Evolutionary conservation across 2,797 vertebrate genomes (phyloP).

Genomic region (Coendou prehensilis): DNA sequence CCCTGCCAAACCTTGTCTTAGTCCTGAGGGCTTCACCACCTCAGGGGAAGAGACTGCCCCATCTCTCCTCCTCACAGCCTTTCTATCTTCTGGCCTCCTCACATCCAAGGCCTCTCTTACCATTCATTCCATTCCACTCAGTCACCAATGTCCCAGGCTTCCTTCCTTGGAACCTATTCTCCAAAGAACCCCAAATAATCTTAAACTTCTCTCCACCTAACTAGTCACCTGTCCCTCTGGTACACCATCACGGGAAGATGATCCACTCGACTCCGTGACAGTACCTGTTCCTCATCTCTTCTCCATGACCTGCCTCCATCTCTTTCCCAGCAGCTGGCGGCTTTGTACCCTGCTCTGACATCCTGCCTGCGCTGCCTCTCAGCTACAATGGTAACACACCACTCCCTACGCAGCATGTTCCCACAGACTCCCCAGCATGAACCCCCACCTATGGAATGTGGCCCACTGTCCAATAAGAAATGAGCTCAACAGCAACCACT

Average conservation of each 20-base stretch:
- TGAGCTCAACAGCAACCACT: not conserved
- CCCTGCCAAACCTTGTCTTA: not conserved
- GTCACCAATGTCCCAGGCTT: not conserved
- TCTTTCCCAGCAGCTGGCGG: not conserved
- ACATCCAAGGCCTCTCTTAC: not conserved
- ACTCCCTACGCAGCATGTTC: too few species aligned
- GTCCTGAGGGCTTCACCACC: not conserved
- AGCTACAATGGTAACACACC: not conserved
- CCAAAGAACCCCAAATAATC: not conserved
- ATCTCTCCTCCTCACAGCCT: not conserved
- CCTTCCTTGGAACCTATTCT: not conserved
- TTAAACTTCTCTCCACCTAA: not conserved
- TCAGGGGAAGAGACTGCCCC: not conserved
- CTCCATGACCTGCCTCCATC: not conserved
- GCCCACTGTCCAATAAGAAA: not conserved
- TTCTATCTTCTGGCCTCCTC: not conserved
- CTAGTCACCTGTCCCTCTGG: not conserved
- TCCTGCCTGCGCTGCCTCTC: not conserved
- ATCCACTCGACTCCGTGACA: not conserved
- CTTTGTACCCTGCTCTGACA: accelerated
- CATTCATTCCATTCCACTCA: not conserved
- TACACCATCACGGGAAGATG: not conserved
- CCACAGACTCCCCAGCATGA: not conserved
- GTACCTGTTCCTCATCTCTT: not conserved
- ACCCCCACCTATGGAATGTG: not conserved